Evolutionary conservation across 2,888 invertebrate genomes (phyloP), one percentile per base, ranked within the genome.

Genomic region (Eilema griseolum): DNA sequence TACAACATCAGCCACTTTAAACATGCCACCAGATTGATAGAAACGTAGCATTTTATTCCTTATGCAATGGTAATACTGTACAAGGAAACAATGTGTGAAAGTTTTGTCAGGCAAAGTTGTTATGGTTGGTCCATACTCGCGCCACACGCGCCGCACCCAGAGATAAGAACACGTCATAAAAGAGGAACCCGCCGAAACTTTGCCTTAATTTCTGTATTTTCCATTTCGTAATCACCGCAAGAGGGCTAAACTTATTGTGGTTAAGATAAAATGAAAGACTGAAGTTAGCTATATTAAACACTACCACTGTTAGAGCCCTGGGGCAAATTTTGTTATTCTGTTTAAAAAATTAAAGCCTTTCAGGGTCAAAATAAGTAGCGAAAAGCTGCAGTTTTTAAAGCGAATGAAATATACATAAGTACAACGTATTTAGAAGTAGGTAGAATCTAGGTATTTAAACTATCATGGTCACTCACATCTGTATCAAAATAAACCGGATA

Each of bases 141-240:
- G 83, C 83, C 85, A 86, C 86, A 88, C 89, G 87, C 89, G 89
- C 88, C 86, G 87, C 85, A 86, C 86, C 86, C 78, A 80, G 85
- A 93, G 94, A 94, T 94, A 94, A 94, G 93, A 90, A 92, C 92
- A 92, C 90, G 89, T 92, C 93, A 93, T 93, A 93, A 93, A 93
- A 92, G 92, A 91, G 90, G 86, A 88, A 86, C 87, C 88, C 88
- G 86, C 90, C 90, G 83, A 92, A 93, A 94, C 90, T 93, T 92
- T 89, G 88, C 88, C 88, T 90, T 90, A 90, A 92, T 93, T 91
- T 90, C 89, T 88, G 87, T 89, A 89, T 90, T 89, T 89, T 87
- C 88, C 90, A 88, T 87, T 90, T 80, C 81, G 86, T 88, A 89
- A 89, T 90, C 87, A 86, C 83, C 83, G 75, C 82, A 80, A 82